A percentile compares a stretch with the other conserved stretches of the same genome.
Evolutionary conservation across 2,797 vertebrate genomes (phyloP).

Genomic region (Betta splendens): DNA sequence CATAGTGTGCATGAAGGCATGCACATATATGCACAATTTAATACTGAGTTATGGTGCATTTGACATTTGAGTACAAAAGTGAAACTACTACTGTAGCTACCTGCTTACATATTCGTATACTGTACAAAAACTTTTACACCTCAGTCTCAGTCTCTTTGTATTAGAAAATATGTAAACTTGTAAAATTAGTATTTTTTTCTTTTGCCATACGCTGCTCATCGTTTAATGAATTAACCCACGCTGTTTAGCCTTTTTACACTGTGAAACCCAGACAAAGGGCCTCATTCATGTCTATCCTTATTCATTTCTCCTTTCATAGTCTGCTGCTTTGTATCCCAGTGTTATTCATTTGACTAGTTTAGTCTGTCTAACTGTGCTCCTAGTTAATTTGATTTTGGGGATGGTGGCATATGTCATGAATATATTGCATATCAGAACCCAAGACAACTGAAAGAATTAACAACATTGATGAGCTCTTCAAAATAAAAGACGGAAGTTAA

Average conservation of each 20-base stretch:
- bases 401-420: conserved; percentile 59
- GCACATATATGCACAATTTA: conserved; percentile 79
- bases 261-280: conserved; percentile 58
- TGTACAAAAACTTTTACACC: conserved; percentile 82
- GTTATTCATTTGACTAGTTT: conserved; percentile 62
- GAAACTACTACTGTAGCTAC: conserved; percentile 76
- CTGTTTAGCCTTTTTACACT: conserved; percentile 64
- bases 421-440: conserved; percentile 66
- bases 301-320: conserved; percentile 53
- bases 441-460: conserved; percentile 51
- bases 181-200: conserved; percentile 56
- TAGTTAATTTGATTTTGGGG: conserved; percentile 59
- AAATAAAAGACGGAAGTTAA: conserved; percentile 51
- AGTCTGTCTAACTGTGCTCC: conserved; percentile 52
- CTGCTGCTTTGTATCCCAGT: conserved; percentile 67
- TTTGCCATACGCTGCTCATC: conserved; percentile 60
- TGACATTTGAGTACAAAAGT: conserved; percentile 84
- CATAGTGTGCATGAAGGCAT: conserved; percentile 73
- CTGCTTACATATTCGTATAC: conserved; percentile 80
- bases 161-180: conserved; percentile 77
- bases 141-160: conserved; percentile 66
- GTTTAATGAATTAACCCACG: conserved; percentile 53
- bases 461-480: conserved; percentile 46
- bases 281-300: conserved; percentile 52
- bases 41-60: conserved; percentile 82